Conservation (phyloP, 2,113 vertebrate species). For the Astatoreochromis straeleni region DNA sequence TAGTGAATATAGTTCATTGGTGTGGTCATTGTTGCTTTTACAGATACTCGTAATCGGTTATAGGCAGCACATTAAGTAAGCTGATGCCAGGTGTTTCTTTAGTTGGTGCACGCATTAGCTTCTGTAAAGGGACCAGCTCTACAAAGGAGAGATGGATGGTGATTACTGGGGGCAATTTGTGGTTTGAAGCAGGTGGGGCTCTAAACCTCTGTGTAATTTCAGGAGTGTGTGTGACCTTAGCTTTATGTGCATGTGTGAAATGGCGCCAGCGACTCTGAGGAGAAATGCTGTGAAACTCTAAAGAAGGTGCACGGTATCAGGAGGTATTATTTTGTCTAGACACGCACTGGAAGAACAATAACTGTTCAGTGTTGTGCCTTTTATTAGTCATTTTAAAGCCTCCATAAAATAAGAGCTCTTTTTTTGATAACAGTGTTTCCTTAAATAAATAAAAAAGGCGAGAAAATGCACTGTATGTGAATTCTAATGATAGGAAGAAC, state of each 20-base stretch:
- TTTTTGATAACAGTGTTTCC: neutral
- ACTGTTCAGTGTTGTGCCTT: neutral
- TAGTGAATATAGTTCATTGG: neutral
- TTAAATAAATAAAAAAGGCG: neutral
- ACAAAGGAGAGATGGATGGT: neutral
- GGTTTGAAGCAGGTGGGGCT: constrained; percentile 14
- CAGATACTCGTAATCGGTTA: neutral
- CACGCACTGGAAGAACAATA: neutral
- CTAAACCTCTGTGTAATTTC: neutral
- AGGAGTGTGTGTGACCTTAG: neutral
- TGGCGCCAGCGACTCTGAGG: neutral
- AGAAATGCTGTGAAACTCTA: neutral
- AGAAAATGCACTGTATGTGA: neutral
- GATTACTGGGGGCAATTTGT: neutral
- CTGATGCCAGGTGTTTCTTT: constrained; percentile 14
- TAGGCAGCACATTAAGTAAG: neutral
- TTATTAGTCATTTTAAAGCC: neutral
- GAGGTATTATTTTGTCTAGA: neutral
- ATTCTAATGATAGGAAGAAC: neutral
- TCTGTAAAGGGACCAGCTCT: neutral
- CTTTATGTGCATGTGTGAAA: neutral
- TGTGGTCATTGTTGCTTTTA: neutral
- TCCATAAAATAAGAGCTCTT: neutral
- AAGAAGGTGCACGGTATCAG: neutral
- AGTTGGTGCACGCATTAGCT: neutral